These are phyloP conservation scores for Zootermopsis nevadensis DNA, from an alignment of 2,888 invertebrate genomes.

Conservation along the genomic window DNA sequence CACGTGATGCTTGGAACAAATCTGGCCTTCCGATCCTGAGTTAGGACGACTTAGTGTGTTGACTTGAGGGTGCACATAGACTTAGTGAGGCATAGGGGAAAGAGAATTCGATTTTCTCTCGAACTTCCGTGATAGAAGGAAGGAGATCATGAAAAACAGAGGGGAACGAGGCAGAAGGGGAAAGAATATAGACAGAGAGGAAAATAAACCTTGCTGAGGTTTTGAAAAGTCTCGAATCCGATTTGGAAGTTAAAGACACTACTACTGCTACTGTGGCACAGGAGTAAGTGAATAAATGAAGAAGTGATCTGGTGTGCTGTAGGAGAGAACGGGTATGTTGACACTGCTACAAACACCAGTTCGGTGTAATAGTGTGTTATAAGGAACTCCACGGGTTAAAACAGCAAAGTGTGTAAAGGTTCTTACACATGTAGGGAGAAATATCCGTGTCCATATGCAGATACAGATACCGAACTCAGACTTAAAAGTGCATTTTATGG, in stretches of 20 bases:
- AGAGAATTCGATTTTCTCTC: constrained; percentile 28
- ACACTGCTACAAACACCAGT: not conserved
- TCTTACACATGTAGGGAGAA: too few species aligned
- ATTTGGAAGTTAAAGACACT: constrained; percentile 15
- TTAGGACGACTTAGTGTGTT: not conserved
- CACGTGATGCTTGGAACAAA: not conserved
- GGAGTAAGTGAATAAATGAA: not conserved
- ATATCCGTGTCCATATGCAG: too few species aligned
- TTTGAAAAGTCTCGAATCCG: constrained; percentile 35
- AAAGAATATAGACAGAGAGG: not conserved
- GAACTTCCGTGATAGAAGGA: not conserved
- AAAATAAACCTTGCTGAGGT: constrained; percentile 22
- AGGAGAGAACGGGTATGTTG: not conserved
- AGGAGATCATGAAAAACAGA: not conserved
- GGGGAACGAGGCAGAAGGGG: not conserved
- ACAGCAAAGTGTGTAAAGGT: too few species aligned
- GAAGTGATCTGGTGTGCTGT: constrained; percentile 6
- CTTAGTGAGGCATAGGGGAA: not conserved
- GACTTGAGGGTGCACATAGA: constrained; percentile 13
- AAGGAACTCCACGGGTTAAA: not conserved
- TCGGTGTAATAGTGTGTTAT: too few species aligned
- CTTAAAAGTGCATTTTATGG: too few species aligned
- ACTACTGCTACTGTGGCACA: not conserved
- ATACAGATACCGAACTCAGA: too few species aligned
- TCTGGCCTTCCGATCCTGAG: not conserved